Percentiles rank a stretch among this genome's conserved stretches.
These are phyloP conservation scores for Euthynnus affinis DNA, from an alignment of 2,797 vertebrate genomes.

Conservation along the genomic window DNA sequence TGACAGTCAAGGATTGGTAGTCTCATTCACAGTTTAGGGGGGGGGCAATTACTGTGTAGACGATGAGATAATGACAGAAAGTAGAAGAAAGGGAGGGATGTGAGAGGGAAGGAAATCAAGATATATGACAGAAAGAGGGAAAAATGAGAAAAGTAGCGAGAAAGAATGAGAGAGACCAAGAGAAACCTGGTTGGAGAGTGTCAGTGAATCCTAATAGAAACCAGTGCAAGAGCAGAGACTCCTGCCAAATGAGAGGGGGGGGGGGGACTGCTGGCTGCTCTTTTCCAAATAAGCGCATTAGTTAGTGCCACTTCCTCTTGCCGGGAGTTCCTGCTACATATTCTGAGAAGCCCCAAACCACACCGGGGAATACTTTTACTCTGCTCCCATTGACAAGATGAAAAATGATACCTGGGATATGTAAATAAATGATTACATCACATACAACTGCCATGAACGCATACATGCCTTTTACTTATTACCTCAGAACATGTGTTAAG, in stretches of 20 bases:
- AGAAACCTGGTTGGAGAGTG: conserved; percentile 32
- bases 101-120: conserved; percentile 46
- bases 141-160: neutral
- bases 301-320: conserved; percentile 72
- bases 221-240: conserved; percentile 65
- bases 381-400: conserved; percentile 67
- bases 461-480: too few species aligned
- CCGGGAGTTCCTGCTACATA: conserved; percentile 65
- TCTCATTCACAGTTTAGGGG: neutral
- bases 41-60: conserved; percentile 5
- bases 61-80: conserved; percentile 47
- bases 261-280: conserved; percentile 45
- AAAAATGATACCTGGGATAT: conserved; percentile 75
- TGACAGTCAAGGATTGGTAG: conserved; percentile 16
- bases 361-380: conserved; percentile 68
- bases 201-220: conserved; percentile 70
- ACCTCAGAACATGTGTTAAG: conserved; percentile 10
- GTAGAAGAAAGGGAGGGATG: conserved; percentile 51
- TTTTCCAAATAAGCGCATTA: conserved; percentile 75
- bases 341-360: conserved; percentile 58
- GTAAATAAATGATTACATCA: conserved; percentile 78
- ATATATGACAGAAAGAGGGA: conserved; percentile 16
- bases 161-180: conserved; percentile 9
- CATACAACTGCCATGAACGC: conserved; percentile 38
- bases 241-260: conserved; percentile 61